These are phyloP conservation scores for Actenoides hombroni DNA, from an alignment of 2,113 vertebrate species.

Conservation along the genomic window DNA sequence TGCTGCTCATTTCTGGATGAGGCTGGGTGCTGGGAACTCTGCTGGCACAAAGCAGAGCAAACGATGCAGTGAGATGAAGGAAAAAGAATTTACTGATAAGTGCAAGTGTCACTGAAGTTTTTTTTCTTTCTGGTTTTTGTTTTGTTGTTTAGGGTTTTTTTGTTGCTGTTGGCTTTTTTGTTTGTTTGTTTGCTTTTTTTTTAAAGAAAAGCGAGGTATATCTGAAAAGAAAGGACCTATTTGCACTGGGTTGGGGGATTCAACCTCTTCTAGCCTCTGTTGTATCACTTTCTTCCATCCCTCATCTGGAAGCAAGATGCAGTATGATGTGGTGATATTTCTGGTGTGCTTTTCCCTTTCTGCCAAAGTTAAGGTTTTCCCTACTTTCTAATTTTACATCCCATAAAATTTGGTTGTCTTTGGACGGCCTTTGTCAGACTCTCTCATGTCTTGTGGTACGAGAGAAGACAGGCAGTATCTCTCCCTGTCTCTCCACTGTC, in stretches of 20 bases:
- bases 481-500: neutral
- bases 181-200: too few species aligned
- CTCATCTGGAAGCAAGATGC: neutral
- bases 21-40: neutral
- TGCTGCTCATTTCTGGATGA: neutral
- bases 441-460: fast-evolving
- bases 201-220: neutral
- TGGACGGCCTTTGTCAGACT: neutral
- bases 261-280: neutral
- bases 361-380: neutral
- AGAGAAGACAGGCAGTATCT: neutral
- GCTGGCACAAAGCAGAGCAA: neutral
- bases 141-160: too few species aligned
- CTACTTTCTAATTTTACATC: neutral
- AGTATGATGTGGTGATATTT: neutral
- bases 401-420: neutral
- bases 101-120: neutral
- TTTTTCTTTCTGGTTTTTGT: neutral
- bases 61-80: neutral
- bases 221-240: neutral
- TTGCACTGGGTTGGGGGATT: neutral
- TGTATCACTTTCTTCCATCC: neutral
- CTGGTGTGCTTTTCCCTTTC: neutral
- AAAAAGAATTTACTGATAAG: neutral
- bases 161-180: too few species aligned